Evolutionary conservation across 2,797 vertebrate species (phyloP).

Genomic region (Leptatherina wallacei): DNA sequence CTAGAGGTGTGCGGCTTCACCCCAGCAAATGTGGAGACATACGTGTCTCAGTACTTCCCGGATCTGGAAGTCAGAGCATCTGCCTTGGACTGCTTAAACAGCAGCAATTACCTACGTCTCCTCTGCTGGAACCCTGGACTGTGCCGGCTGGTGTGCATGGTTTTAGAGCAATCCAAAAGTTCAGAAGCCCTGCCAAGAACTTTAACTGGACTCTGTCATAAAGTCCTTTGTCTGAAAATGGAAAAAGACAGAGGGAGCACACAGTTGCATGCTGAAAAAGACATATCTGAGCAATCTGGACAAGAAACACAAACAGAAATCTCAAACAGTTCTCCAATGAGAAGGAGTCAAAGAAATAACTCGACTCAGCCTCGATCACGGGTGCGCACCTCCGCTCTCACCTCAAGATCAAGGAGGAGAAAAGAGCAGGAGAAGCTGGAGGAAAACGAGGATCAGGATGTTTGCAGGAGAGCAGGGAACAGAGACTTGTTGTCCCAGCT

Average conservation of each 20-base stretch:
- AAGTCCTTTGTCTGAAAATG: constrained; percentile 77
- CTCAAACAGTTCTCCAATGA: background rate
- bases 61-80: constrained; percentile 44
- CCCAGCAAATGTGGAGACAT: constrained; percentile 78
- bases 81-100: constrained; percentile 75
- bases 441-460: background rate
- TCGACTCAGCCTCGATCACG: background rate
- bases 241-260: constrained; percentile 7
- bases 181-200: constrained; percentile 80
- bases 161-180: constrained; percentile 74
- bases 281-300: background rate
- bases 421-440: constrained; percentile 5
- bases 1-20: constrained; percentile 89
- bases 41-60: constrained; percentile 82
- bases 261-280: background rate
- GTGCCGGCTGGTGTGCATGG: constrained; percentile 85
- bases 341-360: background rate
- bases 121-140: constrained; percentile 88
- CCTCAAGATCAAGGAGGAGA: constrained; percentile 7
- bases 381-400: background rate
- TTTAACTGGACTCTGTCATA: constrained; percentile 85
- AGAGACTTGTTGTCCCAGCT: constrained; percentile 68
- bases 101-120: constrained; percentile 80
- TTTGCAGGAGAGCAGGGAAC: background rate
- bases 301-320: constrained; percentile 14